Percentiles rank a stretch among this genome's conserved stretches.
Evolutionary conservation across 2,797 vertebrate species (phyloP).

Genomic region (Protosalanx chinensis): DNA sequence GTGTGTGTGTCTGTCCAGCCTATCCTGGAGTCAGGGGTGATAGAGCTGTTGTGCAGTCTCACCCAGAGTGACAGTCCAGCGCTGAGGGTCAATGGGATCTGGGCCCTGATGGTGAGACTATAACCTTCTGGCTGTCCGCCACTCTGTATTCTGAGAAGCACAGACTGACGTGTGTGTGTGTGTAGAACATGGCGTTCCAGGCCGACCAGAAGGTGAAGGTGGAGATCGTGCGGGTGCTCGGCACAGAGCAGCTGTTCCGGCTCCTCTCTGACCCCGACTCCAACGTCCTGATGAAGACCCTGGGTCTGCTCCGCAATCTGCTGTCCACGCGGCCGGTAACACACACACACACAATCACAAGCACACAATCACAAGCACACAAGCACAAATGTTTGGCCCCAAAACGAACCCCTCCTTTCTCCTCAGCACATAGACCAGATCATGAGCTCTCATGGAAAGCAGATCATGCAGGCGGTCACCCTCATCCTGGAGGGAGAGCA

Average conservation of each 20-base stretch:
- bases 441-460: constrained; percentile 98
- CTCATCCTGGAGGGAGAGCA: constrained; percentile 97
- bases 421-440: constrained; percentile 97
- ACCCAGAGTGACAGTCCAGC: constrained; percentile 97
- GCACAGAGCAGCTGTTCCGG: constrained; percentile 94
- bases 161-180: constrained; percentile 15
- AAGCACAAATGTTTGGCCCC: neutral
- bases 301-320: constrained; percentile 94
- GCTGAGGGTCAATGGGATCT: constrained; percentile 96
- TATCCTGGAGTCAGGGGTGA: constrained; percentile 97
- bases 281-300: constrained; percentile 97
- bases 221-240: constrained; percentile 92
- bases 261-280: constrained; percentile 94
- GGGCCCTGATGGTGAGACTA: constrained; percentile 94
- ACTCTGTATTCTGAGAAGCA: neutral
- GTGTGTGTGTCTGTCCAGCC: constrained; percentile 71
- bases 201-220: constrained; percentile 98
- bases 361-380: neutral
- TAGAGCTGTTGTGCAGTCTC: constrained; percentile 95
- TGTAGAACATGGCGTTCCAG: constrained; percentile 98
- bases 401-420: constrained; percentile 25
- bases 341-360: constrained; percentile 23
- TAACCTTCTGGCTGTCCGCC: neutral
- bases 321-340: constrained; percentile 94
- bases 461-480: constrained; percentile 98